A percentile compares a stretch with the other conserved stretches of the same genome.
phyloP scores from a whole-genome alignment of 2,797 vertebrate genomes.

The Fistularia commersonii region DNA sequence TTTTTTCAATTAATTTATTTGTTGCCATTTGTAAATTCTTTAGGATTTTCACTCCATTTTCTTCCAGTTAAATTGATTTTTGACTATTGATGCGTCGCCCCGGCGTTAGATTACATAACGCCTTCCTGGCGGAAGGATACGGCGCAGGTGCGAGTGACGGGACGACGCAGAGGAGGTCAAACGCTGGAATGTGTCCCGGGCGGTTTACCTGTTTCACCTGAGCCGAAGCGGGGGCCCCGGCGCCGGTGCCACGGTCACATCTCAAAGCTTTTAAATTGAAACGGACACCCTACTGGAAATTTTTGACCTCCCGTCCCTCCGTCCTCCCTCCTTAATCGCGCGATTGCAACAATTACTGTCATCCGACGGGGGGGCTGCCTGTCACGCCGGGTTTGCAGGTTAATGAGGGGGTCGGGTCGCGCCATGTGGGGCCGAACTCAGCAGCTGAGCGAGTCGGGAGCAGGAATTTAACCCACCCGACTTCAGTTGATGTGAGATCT shows the following conservation, averaged over 20 bases:
- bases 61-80: no score
- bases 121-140: no score
- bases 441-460: slow-evolving; percentile 41
- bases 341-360: slow-evolving; percentile 69
- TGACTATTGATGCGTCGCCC: no score
- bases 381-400: slow-evolving; percentile 63
- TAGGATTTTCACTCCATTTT: no score
- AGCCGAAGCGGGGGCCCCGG: background rate
- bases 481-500: slow-evolving; percentile 36
- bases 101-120: no score
- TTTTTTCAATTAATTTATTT: no score
- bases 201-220: background rate
- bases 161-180: no score
- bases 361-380: slow-evolving; percentile 65
- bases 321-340: slow-evolving; percentile 58
- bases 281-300: slow-evolving; percentile 64
- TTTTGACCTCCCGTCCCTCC: slow-evolving; percentile 62
- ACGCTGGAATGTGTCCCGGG: no score
- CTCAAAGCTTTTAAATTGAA: slow-evolving; percentile 51
- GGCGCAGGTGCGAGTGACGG: no score
- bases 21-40: no score
- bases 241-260: slow-evolving; percentile 32
- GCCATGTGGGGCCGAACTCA: slow-evolving; percentile 63
- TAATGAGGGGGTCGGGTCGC: slow-evolving; percentile 68
- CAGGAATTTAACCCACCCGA: slow-evolving; percentile 41